Evolutionary conservation across 2,113 vertebrate species (phyloP).

Genomic region (Blennius ocellaris): DNA sequence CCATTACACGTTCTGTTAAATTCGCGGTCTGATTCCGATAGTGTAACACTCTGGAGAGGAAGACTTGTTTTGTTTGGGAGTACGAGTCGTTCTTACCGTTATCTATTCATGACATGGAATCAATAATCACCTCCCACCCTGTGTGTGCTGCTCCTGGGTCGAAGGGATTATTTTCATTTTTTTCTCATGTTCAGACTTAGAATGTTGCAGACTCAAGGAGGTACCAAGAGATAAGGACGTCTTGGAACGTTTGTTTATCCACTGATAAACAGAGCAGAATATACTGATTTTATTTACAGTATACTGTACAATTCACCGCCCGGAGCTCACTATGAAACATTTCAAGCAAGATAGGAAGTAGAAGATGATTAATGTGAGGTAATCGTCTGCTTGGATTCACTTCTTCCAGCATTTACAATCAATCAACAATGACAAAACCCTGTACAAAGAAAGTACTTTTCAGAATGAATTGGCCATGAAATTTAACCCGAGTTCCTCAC

Average conservation of each 20-base stretch:
- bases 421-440: too few relatives aligned
- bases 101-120: slow-evolving; percentile 66
- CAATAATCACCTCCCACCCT: slow-evolving; percentile 33
- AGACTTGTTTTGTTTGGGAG: slow-evolving; percentile 35
- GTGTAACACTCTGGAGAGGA: slow-evolving; percentile 11
- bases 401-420: background rate
- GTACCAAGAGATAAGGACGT: slow-evolving; percentile 32
- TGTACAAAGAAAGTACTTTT: background rate
- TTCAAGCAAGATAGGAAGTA: slow-evolving; percentile 11
- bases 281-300: slow-evolving; percentile 35
- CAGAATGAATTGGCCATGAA: too few relatives aligned
- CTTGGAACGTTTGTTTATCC: slow-evolving; percentile 31
- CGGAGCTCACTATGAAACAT: slow-evolving; percentile 11
- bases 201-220: slow-evolving; percentile 39
- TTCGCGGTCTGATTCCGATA: slow-evolving; percentile 2
- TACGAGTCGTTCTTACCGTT: slow-evolving; percentile 38
- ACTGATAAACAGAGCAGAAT: slow-evolving; percentile 24
- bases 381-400: background rate
- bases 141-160: slow-evolving; percentile 32
- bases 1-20: slow-evolving; percentile 1
- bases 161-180: slow-evolving; percentile 59
- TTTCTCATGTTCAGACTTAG: slow-evolving; percentile 47
- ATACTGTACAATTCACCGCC: slow-evolving; percentile 6
- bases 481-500: too few relatives aligned
- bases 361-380: background rate